Conservation (phyloP, 2,113 vertebrate species). For the Mobula hypostoma region DNA sequence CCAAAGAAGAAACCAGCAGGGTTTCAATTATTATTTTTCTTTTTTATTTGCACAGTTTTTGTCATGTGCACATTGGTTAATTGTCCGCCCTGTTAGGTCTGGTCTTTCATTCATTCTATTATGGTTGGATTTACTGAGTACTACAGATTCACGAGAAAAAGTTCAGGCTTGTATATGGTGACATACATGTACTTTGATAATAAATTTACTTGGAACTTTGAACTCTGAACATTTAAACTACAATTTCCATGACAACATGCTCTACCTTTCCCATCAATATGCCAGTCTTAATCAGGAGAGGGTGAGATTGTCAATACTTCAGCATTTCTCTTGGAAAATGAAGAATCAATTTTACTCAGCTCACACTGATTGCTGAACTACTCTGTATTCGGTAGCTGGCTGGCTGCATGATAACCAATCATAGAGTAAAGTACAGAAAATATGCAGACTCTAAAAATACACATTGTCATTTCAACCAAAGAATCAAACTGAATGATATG, state of each 20-base stretch:
- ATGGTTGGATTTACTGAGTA: too few species aligned
- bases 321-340: constrained; percentile 48
- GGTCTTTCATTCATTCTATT: too few species aligned
- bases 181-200: too few species aligned
- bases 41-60: too few species aligned
- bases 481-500: background rate
- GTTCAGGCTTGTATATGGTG: too few species aligned
- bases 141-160: too few species aligned
- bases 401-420: constrained; percentile 1
- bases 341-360: constrained; percentile 51
- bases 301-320: constrained; percentile 46
- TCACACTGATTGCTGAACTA: background rate
- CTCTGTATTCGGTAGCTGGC: background rate
- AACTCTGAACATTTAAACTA: background rate
- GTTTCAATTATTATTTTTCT: too few species aligned
- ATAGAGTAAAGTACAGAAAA: background rate
- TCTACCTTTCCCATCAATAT: constrained; percentile 45
- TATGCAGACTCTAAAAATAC: constrained; percentile 28
- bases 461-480: background rate
- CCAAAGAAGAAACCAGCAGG: too few species aligned
- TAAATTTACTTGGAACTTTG: too few species aligned
- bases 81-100: too few species aligned
- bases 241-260: background rate
- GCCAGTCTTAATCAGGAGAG: constrained; percentile 47
- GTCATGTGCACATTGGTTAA: too few species aligned